Conservation (phyloP, 2,113 vertebrate genomes). For the Drymodes brunneopygia region DNA sequence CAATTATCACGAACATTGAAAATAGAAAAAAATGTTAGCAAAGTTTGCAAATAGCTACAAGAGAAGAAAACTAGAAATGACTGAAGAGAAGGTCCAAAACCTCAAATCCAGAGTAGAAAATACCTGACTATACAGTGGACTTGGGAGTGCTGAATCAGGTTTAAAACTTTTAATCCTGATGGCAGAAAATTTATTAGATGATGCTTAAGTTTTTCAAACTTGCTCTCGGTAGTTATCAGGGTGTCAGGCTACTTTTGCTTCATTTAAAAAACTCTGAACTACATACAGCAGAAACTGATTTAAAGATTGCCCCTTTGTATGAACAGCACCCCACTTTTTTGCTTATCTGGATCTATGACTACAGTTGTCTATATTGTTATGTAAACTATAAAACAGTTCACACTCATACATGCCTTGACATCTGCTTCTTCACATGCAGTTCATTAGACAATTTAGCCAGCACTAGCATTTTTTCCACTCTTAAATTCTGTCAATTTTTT, state of each 20-base stretch:
- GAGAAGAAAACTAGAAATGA: neutral
- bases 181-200: neutral
- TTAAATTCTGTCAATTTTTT: neutral
- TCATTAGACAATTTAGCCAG: neutral
- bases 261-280: neutral
- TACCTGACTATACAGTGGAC: neutral
- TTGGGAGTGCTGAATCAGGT: neutral
- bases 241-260: neutral
- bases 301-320: neutral
- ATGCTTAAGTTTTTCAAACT: neutral
- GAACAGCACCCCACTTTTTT: neutral
- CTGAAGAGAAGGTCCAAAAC: neutral
- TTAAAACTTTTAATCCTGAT: neutral
- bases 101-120: neutral
- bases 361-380: accelerated
- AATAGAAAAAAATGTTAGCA: neutral
- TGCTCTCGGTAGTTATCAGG: neutral
- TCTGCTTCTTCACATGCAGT: neutral
- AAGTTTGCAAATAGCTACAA: neutral
- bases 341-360: neutral
- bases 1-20: neutral
- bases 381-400: neutral
- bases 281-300: neutral
- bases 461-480: neutral
- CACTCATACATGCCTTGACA: neutral